Conservation (phyloP, 2,113 vertebrate species). For the Okapia johnstoni region DNA sequence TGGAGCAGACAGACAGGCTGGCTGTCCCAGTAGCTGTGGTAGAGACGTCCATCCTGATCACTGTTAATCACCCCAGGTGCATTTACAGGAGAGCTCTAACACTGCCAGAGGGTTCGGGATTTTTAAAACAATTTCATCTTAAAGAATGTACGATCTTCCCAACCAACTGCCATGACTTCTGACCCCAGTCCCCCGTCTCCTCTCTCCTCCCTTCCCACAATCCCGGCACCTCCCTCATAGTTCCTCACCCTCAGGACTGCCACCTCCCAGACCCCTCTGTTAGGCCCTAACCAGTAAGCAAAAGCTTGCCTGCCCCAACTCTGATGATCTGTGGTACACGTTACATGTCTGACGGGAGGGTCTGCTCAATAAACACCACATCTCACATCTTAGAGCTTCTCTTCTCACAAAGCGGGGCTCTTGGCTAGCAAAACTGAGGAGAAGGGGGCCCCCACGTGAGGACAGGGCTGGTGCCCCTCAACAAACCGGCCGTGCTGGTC, state of each 20-base stretch:
- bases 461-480: neutral
- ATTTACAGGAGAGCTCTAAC: neutral
- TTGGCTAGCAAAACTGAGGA: neutral
- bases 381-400: neutral
- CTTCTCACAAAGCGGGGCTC: neutral
- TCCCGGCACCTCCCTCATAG: neutral
- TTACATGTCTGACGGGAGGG: neutral
- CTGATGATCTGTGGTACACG: neutral
- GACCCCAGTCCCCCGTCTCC: neutral
- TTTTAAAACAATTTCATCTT: neutral
- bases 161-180: neutral
- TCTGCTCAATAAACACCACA: neutral
- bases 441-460: neutral
- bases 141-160: neutral
- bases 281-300: neutral
- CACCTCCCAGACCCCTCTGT: neutral
- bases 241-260: too few species aligned
- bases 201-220: neutral
- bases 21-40: neutral
- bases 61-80: neutral
- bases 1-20: fast-evolving
- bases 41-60: neutral
- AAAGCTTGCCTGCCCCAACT: neutral
- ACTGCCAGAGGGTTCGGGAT: neutral
- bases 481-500: fast-evolving